Percentiles rank a stretch among this genome's conserved stretches.
Conservation (phyloP, 2,797 vertebrate genomes). For the Labroides dimidiatus region DNA sequence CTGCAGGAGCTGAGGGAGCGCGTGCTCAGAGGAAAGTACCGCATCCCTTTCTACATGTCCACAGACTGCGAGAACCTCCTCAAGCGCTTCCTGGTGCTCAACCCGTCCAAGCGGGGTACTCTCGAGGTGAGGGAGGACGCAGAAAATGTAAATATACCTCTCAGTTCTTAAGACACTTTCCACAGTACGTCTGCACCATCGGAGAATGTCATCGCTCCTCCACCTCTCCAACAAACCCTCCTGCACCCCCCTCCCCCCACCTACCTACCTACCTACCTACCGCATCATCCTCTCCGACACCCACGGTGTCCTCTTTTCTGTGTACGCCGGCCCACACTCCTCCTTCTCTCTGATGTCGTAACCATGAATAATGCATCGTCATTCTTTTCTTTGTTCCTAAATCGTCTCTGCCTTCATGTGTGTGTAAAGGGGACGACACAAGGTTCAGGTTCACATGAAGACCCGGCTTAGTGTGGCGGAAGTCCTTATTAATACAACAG, state of each 20-base stretch:
- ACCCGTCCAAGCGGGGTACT: slow-evolving; percentile 96
- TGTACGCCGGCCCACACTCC: slow-evolving; percentile 27
- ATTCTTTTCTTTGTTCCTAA: slow-evolving; percentile 32
- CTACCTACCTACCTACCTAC: too few relatives aligned
- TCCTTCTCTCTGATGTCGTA: slow-evolving; percentile 34
- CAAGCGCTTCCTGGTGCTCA: slow-evolving; percentile 98
- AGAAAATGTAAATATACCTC: slow-evolving; percentile 77
- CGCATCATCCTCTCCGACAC: slow-evolving; percentile 43
- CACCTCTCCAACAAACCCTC: slow-evolving; percentile 24
- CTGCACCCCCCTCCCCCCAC: slow-evolving; percentile 9
- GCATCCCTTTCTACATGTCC: slow-evolving; percentile 99
- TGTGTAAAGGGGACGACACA: neutral
- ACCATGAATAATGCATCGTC: slow-evolving; percentile 52
- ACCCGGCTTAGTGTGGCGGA: neutral
- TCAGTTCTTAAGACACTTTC: slow-evolving; percentile 33
- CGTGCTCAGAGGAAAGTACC: slow-evolving; percentile 97
- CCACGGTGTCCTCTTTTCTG: slow-evolving; percentile 44
- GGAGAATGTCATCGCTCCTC: slow-evolving; percentile 59
- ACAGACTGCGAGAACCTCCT: slow-evolving; percentile 99
- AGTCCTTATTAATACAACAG: too few relatives aligned
- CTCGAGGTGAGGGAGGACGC: slow-evolving; percentile 91
- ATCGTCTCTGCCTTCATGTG: neutral
- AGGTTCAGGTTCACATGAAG: neutral
- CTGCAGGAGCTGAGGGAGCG: slow-evolving; percentile 95
- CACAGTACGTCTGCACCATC: slow-evolving; percentile 48